Base-by-base conservation (phyloP, 2,888 invertebrate species). In the Erpobdella octoculata region DNA sequence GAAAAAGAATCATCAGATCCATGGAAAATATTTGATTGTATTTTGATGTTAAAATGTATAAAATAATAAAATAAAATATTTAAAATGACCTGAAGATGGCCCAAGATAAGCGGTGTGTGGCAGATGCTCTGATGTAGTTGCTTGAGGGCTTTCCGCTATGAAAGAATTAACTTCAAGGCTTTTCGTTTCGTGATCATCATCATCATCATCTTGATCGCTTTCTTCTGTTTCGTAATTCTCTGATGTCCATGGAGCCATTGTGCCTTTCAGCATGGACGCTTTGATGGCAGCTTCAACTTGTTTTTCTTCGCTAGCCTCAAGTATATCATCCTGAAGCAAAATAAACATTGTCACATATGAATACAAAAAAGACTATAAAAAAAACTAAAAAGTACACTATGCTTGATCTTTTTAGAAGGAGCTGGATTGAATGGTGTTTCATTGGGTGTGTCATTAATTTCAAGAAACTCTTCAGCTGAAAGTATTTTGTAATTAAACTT, bases 241-340 rank as follows among this genome's bases (percentile, higher is more conserved):
- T 33, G 31, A 18, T 62, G 62, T 31, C 62, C 31, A 33, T n/a
- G 21, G 35, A 15, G 18, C 38, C 36, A 33, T 58, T 33, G 33
- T 46, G 25, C 15, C 41, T 37, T 70, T 28, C 18, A 58, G n/a
- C 37, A 85, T 76, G 0, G 85, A 85, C 3, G 85, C 85, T 73
- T 79, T 78, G 59, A 85, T 83, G 21, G 85, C 85, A 59, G 84
- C 84, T 77, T 83, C 79, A 31, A 85, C 75, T 74, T 85, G 85
- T 71, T 80, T 81, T 70, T 84, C 84, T 77, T 85, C 85, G 74
- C 81, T 82, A 2, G 82, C 81, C 75, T 84, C 84, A 1, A 84
- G 76, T 6, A 84, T 79, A 74, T 80, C 81, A 21, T 78, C 76
- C 75, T 78, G 77, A 75, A 76, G 72, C 9, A 41, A 67, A 71